Evolutionary conservation across 1,140 invertebrate species (phyloP).

Genomic region (Aphelenchoides fujianensis): DNA sequence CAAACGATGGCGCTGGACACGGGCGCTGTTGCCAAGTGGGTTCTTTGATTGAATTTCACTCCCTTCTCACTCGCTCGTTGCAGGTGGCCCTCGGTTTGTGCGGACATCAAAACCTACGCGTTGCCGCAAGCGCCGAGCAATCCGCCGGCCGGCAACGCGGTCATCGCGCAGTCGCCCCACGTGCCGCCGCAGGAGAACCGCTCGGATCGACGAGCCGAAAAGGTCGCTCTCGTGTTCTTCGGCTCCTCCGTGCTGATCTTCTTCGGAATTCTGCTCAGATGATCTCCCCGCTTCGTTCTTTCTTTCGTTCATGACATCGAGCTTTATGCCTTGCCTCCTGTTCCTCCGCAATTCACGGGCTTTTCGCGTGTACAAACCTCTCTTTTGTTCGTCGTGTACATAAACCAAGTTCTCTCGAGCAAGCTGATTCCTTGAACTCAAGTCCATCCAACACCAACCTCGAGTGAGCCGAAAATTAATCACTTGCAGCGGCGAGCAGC

Average conservation of each 20-base stretch:
- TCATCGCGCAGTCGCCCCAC: conserved; percentile 3
- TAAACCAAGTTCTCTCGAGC: too few species aligned
- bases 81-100: conserved; percentile 55
- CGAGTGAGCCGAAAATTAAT: too few species aligned
- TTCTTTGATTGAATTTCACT: too few species aligned
- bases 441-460: too few species aligned
- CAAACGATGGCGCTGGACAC: conserved; percentile 58
- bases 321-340: too few species aligned
- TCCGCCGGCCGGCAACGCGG: background rate
- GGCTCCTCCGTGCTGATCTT: background rate
- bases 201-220: background rate
- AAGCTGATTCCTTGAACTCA: too few species aligned
- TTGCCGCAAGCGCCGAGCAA: conserved; percentile 37
- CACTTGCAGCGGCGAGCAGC: too few species aligned
- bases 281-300: conserved; percentile 6
- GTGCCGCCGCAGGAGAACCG: background rate
- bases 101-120: conserved; percentile 57
- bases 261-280: background rate
- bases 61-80: too few species aligned
- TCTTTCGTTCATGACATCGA: too few species aligned
- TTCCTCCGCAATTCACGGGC: too few species aligned
- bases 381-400: too few species aligned
- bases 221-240: background rate
- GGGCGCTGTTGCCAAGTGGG: conserved; percentile 56
- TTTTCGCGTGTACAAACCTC: too few species aligned